A percentile compares a stretch with the other conserved stretches of the same genome.
phyloP scores from a whole-genome alignment of 2,888 invertebrate genomes.

The Apamea monoglypha region DNA sequence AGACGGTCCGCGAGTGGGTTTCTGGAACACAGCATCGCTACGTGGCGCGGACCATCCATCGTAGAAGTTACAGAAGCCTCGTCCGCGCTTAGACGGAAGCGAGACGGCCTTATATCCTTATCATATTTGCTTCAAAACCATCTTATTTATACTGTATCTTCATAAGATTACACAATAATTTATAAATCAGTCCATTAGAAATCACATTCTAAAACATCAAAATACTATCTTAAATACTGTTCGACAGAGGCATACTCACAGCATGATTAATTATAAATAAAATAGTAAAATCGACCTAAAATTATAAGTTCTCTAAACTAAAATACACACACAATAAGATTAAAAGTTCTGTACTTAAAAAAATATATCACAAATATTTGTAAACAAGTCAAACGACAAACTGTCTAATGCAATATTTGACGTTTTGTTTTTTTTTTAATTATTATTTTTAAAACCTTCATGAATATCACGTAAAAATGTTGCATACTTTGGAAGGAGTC shows the following conservation, averaged over 20 bases:
- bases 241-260: slow-evolving; percentile 2
- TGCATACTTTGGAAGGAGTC: neutral
- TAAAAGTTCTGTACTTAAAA: slow-evolving; percentile 2
- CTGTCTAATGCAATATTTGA: slow-evolving; percentile 12
- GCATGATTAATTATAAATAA: slow-evolving; percentile 12
- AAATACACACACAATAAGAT: slow-evolving; percentile 5
- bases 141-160: neutral
- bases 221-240: neutral
- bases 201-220: neutral
- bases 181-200: neutral
- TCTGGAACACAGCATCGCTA: neutral
- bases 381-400: slow-evolving; percentile 17
- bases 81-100: neutral
- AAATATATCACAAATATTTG: slow-evolving; percentile 15
- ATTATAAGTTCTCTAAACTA: slow-evolving; percentile 12
- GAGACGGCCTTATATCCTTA: neutral
- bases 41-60: neutral
- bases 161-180: neutral
- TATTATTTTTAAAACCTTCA: neutral
- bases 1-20: neutral
- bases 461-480: neutral
- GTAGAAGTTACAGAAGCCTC: neutral
- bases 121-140: neutral
- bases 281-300: slow-evolving; percentile 1
- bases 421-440: neutral